These are phyloP conservation scores for Tenualosa thibaudeaui DNA, from an alignment of 2,797 vertebrate species.

Conservation along the genomic window DNA sequence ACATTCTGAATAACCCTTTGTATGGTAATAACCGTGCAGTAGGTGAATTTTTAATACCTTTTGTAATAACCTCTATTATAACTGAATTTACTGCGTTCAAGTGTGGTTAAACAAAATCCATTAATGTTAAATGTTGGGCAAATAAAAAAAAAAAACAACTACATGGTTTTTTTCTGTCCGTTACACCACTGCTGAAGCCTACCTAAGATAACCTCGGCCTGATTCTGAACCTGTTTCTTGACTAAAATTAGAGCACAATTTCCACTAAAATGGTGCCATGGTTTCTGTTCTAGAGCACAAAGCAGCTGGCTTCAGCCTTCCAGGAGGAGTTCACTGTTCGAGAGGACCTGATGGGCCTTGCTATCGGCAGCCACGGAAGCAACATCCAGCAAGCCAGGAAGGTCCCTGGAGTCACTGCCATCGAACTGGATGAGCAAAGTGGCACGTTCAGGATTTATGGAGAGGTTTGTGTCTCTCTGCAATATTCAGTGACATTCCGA, in stretches of 20 bases:
- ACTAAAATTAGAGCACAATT: constrained; percentile 18
- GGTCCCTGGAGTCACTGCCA: constrained; percentile 91
- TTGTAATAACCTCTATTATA: not conserved
- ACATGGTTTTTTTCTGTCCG: not conserved
- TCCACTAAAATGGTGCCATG: not conserved
- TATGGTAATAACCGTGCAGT: too few species aligned
- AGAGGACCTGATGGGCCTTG: constrained; percentile 95
- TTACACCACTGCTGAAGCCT: not conserved
- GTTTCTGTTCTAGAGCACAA: constrained; percentile 80
- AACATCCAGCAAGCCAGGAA: constrained; percentile 99
- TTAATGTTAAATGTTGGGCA: not conserved
- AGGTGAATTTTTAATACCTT: too few species aligned
- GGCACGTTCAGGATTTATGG: constrained; percentile 98
- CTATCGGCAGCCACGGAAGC: constrained; percentile 96
- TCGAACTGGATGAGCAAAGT: constrained; percentile 94
- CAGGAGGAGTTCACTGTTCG: constrained; percentile 95
- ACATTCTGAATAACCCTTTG: too few species aligned
- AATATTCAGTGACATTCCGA: not conserved
- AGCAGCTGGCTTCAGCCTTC: constrained; percentile 95
- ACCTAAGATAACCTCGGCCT: constrained; percentile 10
- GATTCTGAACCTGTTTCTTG: not conserved
- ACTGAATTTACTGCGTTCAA: not conserved
- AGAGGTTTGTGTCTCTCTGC: constrained; percentile 76
- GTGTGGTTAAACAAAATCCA: not conserved
- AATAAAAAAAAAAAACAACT: not conserved